Evolutionary conservation across 2,113 vertebrate genomes (phyloP), one percentile per base, ranked within the genome.

Genomic region (Ceyx melanurus): DNA sequence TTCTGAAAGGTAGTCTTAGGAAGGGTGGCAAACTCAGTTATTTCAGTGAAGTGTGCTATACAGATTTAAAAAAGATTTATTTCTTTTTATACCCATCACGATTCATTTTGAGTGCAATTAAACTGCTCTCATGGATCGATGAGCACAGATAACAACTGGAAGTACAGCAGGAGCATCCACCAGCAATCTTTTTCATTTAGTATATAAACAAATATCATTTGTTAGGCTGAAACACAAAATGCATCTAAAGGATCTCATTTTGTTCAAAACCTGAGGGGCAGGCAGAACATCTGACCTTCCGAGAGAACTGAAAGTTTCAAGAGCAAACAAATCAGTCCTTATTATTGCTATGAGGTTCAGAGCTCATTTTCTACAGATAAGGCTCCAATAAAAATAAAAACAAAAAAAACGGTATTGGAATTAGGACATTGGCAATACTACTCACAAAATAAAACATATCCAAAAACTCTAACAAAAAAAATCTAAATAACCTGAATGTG

Each of bases 31-130:
- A 79, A 85, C 18, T 80, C 21, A 1, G 42, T 75, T 75, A 85
- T 89, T 90, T 82, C 76, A 91, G 62, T 68, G 46, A 92, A 74
- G 25, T 54, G 21, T 13, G 23, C 56, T 45, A 46, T 33, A 66
- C 5, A 80, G 48, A 83, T 89, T 92, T 51, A 76, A 80, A 76
- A 80, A 78, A 93, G 48, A 94, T 58, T 86, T 92, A 58, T 91
- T 93, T 92, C 61, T 88, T 94, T 88, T 58, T 35, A 56, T 57
- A 81, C 58, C 45, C 50, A 80, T 40, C 1, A 3, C 87, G 65
- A 86, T 92, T 80, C 54, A 90, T 82, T 91, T 95, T 88, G 89
- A 6, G 6, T 75, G 48, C 73, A 95, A 93, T 94, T 96, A 97
- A 91, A 92, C 58, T 71, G 45, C 48, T 82, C 29, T 78, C 67